A percentile compares a stretch with the other conserved stretches of the same genome.
Evolutionary conservation across 2,888 invertebrate genomes (phyloP).

Genomic region (Drosophila diplacantha): DNA sequence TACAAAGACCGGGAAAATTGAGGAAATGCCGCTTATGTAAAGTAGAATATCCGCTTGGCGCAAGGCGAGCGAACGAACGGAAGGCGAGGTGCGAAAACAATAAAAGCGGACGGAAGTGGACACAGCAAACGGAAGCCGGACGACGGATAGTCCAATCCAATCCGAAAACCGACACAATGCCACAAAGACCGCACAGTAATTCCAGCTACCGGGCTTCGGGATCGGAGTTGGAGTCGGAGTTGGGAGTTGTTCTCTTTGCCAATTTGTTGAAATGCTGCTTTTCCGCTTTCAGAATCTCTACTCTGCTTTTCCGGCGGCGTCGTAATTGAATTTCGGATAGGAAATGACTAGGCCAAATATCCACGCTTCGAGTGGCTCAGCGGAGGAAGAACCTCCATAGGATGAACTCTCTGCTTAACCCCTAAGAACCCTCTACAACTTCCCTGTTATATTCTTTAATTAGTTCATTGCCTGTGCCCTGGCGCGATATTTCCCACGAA

Average conservation of each 20-base stretch:
- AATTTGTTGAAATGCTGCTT: constrained; percentile 55
- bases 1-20: constrained; percentile 53
- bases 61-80: constrained; percentile 44
- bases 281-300: constrained; percentile 30
- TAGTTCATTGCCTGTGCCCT: constrained; percentile 60
- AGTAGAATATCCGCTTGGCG: constrained; percentile 73
- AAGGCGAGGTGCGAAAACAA: constrained; percentile 62
- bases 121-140: constrained; percentile 28
- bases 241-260: constrained; percentile 50
- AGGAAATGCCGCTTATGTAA: constrained; percentile 73
- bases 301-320: constrained; percentile 48
- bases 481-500: constrained; percentile 71
- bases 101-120: constrained; percentile 61
- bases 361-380: constrained; percentile 52
- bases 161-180: constrained; percentile 8
- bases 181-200: constrained; percentile 9
- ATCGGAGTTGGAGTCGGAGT: constrained; percentile 2
- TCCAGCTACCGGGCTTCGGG: constrained; percentile 39
- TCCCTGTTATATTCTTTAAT: constrained; percentile 53
- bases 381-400: constrained; percentile 10
- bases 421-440: constrained; percentile 10
- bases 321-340: constrained; percentile 49
- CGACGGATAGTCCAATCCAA: constrained; percentile 39
- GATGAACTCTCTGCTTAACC: constrained; percentile 2
- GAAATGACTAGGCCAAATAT: constrained; percentile 70